A percentile compares a stretch with the other conserved stretches of the same genome.
These are phyloP conservation scores for Holothuria leucospilota DNA, from an alignment of 53 echinoderm and acorn worm species.

Conservation along the genomic window DNA sequence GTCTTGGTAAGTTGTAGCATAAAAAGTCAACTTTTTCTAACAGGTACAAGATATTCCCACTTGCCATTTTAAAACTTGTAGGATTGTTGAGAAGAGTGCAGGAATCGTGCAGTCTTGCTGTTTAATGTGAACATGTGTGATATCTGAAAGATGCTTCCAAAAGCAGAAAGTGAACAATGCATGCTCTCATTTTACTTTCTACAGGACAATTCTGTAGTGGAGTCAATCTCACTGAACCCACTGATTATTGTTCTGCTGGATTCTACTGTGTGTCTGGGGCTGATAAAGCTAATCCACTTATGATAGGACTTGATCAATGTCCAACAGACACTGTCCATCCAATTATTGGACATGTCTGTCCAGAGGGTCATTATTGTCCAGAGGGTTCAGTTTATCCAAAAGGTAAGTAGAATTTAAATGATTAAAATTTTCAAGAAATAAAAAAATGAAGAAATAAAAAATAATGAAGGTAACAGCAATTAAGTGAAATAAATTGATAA, in stretches of 20 bases:
- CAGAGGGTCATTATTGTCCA: conserved; percentile 84
- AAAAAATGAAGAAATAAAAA: no score
- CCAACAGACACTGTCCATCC: conserved; percentile 94
- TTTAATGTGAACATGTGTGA: no score
- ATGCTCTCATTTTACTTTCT: background rate
- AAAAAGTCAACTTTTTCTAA: no score
- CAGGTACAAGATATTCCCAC: no score
- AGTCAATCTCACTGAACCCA: conserved; percentile 85
- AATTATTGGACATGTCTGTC: conserved; percentile 90
- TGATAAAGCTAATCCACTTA: conserved; percentile 74
- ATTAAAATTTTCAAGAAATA: no score
- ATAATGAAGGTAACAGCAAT: no score
- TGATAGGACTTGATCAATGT: conserved; percentile 86
- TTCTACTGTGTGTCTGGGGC: conserved; percentile 94
- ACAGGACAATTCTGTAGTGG: conserved; percentile 81
- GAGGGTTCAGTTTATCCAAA: conserved; percentile 79
- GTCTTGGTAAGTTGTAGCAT: no score
- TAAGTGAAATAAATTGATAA: no score
- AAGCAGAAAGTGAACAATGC: background rate
- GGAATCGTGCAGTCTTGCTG: no score
- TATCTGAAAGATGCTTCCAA: no score
- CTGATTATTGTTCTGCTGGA: conserved; percentile 67
- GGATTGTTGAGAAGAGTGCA: no score
- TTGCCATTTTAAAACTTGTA: no score
- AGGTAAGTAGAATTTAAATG: conserved; percentile 53